Base-by-base conservation (phyloP, 1,140 invertebrate genomes). In the Pogonomyrmex californicus region DNA sequence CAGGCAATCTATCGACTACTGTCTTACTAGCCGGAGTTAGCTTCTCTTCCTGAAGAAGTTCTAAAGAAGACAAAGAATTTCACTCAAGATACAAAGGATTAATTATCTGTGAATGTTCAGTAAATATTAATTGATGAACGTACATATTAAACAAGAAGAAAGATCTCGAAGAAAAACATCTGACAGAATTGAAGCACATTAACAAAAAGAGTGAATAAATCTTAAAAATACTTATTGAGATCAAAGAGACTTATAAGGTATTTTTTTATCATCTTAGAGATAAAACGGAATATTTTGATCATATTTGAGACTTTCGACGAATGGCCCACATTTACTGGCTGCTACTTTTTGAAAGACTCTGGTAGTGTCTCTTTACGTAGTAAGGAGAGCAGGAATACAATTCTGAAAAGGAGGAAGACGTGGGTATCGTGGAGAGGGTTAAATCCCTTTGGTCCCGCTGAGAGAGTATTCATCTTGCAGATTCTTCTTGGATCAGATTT, bases 301-400 rank as follows among this genome's bases (percentile, higher is more conserved):
- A 41, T 23, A 83, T 47, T 23, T 2, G 30, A 60, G 54, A 30
- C 6, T 56, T 10, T 60, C 62, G 51, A 62, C 79, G 62, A 88
- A 94, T 94, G 93, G 92, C 93, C 88, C 90, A 91, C 17, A 85
- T 93, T 78, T 94, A 93, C 33, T 93, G 93, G 92, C 86, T 94
- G 30, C 62, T 94, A 54, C 90, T 94, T 30, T 94, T 94, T 33
- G 93, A 94, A 73, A 94, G 89, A 92, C 89, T 63, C 83, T 89
- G 56, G 85, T 68, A 79, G 70, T 58, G 54, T 85, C 86, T 60
- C 56, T 58, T 82, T 36, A 4, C 23, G 10, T 2, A 41, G 9
- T 14, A 58, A 75, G 54, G 41, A 75, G 54, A 33, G 44, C 44
- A 54, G n/a, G 23, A 44, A 30, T 10, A 36, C 56, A 56, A 66